Base-by-base conservation (phyloP, 2,888 invertebrate species). In the Drosophila histrio region DNA sequence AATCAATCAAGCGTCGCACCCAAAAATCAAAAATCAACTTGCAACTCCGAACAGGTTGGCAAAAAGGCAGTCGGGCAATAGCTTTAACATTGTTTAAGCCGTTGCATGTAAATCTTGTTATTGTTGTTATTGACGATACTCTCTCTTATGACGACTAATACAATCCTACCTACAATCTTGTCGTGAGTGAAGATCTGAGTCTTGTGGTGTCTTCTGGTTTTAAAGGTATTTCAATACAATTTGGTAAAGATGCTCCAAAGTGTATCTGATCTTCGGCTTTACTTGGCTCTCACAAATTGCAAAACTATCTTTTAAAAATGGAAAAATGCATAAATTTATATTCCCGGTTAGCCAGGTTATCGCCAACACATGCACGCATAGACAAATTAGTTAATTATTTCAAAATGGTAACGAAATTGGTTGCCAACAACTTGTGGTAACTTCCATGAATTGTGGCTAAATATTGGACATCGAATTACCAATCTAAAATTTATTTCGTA, bases 1-100 rank as follows among this genome's bases (percentile, higher is more conserved):
- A 83, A 80, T 83, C 75, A 83, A 83, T 79, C 79, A 80, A 80
- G 62, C 39, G 80, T 75, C 78, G 80, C 84, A 79, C 80, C 79
- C 79, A 73, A 77, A 66, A 59, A 67, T 5, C 32, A 15, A 30
- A 60, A 57, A 54, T 70, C 65, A 41, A 62, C 75, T 59, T 75
- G 71, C 67, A 74, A 56, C 54, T 59, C n/a, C 36, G 38, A 80
- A 76, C 81, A 76, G 79, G 76, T 80, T 84, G 53, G 28, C 21
- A 44, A 58, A 53, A 60, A 59, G 46, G 39, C 34, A 47, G 21
- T 32, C 34, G 32, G 49, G 38, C 63, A 41, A 50, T 54, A 43
- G 30, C 34, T 47, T 6, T 8, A 52, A 61, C 17, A 43, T 22
- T 17, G 32, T 41, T 60, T 3, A 39, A 54, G 61, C 32, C 36